phyloP scores from a whole-genome alignment of 2,888 invertebrate genomes.

The Lithophane socia region DNA sequence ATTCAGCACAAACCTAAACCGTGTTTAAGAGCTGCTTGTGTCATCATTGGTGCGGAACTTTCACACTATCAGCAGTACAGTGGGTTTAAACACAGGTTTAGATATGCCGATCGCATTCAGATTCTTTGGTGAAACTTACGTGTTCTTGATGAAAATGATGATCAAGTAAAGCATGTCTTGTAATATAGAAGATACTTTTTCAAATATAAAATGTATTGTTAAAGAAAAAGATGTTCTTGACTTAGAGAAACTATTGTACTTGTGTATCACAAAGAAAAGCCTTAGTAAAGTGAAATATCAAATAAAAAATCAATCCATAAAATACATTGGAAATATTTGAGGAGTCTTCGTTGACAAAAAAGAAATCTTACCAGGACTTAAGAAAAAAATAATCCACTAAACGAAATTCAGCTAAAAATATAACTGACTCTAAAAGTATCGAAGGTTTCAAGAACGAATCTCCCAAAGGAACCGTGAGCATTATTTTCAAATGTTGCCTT shows the following conservation, averaged over 20 bases:
- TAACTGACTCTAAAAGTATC: constrained; percentile 16
- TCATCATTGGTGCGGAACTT: neutral
- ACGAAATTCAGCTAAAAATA: constrained; percentile 20
- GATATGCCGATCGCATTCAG: no score
- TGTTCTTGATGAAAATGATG: neutral
- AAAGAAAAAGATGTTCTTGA: neutral
- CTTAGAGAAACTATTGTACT: neutral
- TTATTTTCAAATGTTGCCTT: constrained; percentile 51
- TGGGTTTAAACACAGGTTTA: neutral
- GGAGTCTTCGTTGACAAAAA: neutral
- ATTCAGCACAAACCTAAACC: no score
- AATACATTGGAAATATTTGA: constrained; percentile 6
- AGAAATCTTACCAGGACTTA: constrained; percentile 10
- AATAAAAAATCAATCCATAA: constrained; percentile 1
- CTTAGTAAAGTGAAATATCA: neutral
- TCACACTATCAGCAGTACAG: neutral
- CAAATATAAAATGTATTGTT: neutral
- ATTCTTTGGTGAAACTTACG: no score
- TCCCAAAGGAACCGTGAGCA: constrained; percentile 32
- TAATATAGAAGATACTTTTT: no score
- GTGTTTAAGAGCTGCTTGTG: no score
- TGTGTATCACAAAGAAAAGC: neutral
- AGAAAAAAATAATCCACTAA: constrained; percentile 7
- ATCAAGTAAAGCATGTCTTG: neutral
- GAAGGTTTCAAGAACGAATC: constrained; percentile 18